Percentiles rank a stretch among this genome's conserved stretches.
These are phyloP conservation scores for Cyclina sinensis DNA, from an alignment of 1,140 invertebrate species.

Conservation along the genomic window DNA sequence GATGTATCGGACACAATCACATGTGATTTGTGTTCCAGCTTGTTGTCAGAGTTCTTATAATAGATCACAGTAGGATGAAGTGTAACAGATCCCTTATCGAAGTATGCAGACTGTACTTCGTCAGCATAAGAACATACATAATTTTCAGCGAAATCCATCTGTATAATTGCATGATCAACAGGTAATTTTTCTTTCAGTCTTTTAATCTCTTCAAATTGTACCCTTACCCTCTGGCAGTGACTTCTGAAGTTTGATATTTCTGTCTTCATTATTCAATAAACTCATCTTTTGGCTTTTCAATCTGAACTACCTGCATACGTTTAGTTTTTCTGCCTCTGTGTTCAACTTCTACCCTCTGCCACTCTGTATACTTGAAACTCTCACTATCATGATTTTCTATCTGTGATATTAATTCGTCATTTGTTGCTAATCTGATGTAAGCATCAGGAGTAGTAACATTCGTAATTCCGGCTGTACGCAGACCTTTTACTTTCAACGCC, in stretches of 20 bases:
- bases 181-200: conserved; percentile 59
- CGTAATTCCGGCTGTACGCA: not conserved
- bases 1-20: conserved; percentile 3
- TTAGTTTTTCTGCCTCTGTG: conserved; percentile 59
- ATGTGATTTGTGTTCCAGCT: not conserved
- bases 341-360: conserved; percentile 53
- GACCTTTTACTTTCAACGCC: too few species aligned
- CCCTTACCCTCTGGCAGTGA: conserved; percentile 47
- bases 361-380: conserved; percentile 56
- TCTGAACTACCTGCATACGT: conserved; percentile 47
- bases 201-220: conserved; percentile 51
- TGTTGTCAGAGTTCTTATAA: not conserved
- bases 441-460: conserved; percentile 54
- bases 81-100: conserved; percentile 11
- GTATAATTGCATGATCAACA: conserved; percentile 22
- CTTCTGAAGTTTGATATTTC: conserved; percentile 47
- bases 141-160: conserved; percentile 64
- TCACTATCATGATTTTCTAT: not conserved
- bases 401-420: conserved; percentile 22
- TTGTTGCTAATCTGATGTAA: not conserved
- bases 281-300: conserved; percentile 18
- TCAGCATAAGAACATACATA: conserved; percentile 9
- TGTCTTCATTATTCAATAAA: conserved; percentile 9
- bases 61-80: conserved; percentile 1
- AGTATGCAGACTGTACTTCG: conserved; percentile 19